Conservation (phyloP, 2,888 invertebrate genomes). For the Choreutis nemorana region DNA sequence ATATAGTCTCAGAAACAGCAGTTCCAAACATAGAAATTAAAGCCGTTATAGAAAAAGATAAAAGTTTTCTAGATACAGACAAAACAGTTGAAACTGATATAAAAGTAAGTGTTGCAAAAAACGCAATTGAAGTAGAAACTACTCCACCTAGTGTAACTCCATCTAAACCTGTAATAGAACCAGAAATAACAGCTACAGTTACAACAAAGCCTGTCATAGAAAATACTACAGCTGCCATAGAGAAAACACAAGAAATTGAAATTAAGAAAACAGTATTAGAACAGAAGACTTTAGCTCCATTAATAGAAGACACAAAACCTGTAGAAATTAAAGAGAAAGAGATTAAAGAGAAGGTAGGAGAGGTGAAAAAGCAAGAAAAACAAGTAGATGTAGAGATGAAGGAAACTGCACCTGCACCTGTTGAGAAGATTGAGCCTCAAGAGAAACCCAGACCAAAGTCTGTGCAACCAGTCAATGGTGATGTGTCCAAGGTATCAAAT, state of each 20-base stretch:
- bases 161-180: no score
- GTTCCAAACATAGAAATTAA: no score
- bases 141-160: no score
- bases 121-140: neutral
- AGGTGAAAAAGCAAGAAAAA: constrained; percentile 7
- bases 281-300: no score
- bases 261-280: no score
- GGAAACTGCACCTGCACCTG: constrained; percentile 20
- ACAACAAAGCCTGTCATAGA: no score
- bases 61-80: no score
- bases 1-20: no score
- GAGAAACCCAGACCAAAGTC: constrained; percentile 28
- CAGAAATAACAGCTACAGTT: no score
- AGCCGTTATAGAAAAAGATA: no score
- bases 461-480: constrained; percentile 43
- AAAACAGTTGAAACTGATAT: constrained; percentile 6
- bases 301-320: constrained; percentile 17
- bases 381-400: constrained; percentile 35
- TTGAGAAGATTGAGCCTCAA: constrained; percentile 19
- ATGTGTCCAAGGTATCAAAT: constrained; percentile 38
- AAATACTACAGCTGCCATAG: no score
- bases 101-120: constrained; percentile 1
- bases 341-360: constrained; percentile 13
- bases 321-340: constrained; percentile 12
- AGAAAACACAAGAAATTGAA: no score